Conservation (phyloP, 2,797 vertebrate genomes). For the Knipowitschia caucasica region DNA sequence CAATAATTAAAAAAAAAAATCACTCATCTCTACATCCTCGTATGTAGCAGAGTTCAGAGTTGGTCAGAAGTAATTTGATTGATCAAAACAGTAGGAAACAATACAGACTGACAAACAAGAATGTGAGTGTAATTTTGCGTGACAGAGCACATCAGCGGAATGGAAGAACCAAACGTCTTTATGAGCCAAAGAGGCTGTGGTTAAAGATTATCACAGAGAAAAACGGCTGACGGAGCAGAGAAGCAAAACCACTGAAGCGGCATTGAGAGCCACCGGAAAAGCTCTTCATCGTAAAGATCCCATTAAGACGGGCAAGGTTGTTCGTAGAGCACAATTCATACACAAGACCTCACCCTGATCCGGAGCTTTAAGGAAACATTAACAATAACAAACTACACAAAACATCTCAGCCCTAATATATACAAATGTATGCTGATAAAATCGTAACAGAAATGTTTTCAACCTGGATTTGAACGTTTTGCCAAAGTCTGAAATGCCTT, state of each 20-base stretch:
- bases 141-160: not conserved
- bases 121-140: not conserved
- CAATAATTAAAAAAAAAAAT: no score
- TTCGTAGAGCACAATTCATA: not conserved
- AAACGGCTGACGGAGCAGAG: conserved; percentile 2
- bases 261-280: conserved; percentile 4
- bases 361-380: no score
- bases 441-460: no score
- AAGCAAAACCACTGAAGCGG: conserved; percentile 2
- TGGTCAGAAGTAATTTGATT: not conserved
- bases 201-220: not conserved
- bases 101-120: not conserved
- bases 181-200: not conserved
- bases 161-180: not conserved
- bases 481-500: no score
- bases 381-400: no score
- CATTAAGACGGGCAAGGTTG: not conserved
- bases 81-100: not conserved
- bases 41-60: no score
- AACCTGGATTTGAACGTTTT: no score
- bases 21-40: no score
- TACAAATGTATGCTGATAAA: no score
- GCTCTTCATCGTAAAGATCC: not conserved
- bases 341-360: not conserved
- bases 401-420: no score